Evolutionary conservation across 2,797 vertebrate species (phyloP), one percentile per base, ranked within the genome.

Genomic region (Mus spretus): DNA sequence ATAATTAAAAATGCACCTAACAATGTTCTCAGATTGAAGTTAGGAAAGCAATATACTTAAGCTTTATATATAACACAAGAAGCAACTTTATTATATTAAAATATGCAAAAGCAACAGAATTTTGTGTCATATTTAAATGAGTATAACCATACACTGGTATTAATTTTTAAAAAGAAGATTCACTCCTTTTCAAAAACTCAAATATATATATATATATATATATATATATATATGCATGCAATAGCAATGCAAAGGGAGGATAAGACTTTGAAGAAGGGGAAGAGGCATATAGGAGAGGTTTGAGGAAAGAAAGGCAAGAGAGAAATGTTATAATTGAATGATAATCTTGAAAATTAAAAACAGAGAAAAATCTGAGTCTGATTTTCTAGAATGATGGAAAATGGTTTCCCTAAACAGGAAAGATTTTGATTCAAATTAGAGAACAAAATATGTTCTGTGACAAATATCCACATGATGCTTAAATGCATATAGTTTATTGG

Each of bases 21-120:
- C 79, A 94, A 88, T 75, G 31, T 40, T 88, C 81, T 93, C 37
- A 81, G 74, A 83, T 93, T 74, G 79, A 83, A n/a, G 24, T 4
- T 22, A 59, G 34, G 65, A 1, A 63, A 88, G 28, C 40, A 59
- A 3, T 75, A 44, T 40, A 80, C 65, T 9, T 57, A 20, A 67
- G 34, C 4, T 93, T 81, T 96, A 94, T 31, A 11, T 24, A 6
- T 2, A 67, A 55, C 19, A 61, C 53, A 7, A 57, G 31, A 90
- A 40, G 10, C 74, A 57, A 17, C 34, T 47, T 67, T 47, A 67
- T 72, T 90, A 37, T 85, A 93, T 93, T 81, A 86, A 95, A 93
- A 65, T 89, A 34, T 37, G 24, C 82, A 85, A 72, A 12, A 74
- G 12, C 6, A 86, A 50, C n/a, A 95, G 50, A 93, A 96, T 85